A percentile compares a stretch with the other conserved stretches of the same genome.
Conservation (phyloP, 1,140 invertebrate genomes). For the Semibalanus balanoides region DNA sequence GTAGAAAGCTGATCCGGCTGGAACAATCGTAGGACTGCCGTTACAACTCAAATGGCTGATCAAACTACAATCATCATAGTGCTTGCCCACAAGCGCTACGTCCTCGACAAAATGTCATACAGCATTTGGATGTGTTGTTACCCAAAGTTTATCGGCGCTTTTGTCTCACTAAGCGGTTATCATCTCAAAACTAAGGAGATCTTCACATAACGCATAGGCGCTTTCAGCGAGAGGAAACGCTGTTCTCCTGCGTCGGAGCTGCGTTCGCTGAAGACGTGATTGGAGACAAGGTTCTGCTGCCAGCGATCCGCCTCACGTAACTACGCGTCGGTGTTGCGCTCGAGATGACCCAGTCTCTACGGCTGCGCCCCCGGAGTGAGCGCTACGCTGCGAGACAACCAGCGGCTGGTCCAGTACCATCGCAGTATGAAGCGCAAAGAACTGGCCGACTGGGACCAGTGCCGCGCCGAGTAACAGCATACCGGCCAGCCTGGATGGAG, state of each 20-base stretch:
- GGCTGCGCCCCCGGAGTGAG: neutral
- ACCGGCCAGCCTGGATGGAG: no score
- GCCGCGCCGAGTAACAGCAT: slow-evolving; percentile 7
- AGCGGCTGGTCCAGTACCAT: slow-evolving; percentile 24
- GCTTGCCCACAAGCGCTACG: neutral
- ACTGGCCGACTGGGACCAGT: slow-evolving; percentile 31
- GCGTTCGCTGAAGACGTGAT: slow-evolving; percentile 7
- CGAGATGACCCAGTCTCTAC: neutral
- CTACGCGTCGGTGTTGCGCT: neutral
- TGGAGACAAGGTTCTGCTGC: slow-evolving; percentile 6
- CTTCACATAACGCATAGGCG: slow-evolving; percentile 11
- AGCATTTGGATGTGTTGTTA: neutral
- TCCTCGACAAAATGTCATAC: neutral
- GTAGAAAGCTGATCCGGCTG: slow-evolving; percentile 5
- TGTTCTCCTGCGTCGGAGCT: slow-evolving; percentile 11
- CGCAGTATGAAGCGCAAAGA: slow-evolving; percentile 25
- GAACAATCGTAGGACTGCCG: slow-evolving; percentile 12
- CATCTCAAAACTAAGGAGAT: neutral
- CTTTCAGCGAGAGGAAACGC: slow-evolving; percentile 10
- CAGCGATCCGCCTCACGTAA: neutral
- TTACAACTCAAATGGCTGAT: slow-evolving; percentile 19
- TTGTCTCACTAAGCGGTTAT: neutral
- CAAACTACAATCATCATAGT: slow-evolving; percentile 11
- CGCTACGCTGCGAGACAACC: neutral
- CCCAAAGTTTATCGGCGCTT: neutral